Evolutionary conservation across 2,888 invertebrate genomes (phyloP), one percentile per base, ranked within the genome.

Genomic region (Drosophila mettleri): DNA sequence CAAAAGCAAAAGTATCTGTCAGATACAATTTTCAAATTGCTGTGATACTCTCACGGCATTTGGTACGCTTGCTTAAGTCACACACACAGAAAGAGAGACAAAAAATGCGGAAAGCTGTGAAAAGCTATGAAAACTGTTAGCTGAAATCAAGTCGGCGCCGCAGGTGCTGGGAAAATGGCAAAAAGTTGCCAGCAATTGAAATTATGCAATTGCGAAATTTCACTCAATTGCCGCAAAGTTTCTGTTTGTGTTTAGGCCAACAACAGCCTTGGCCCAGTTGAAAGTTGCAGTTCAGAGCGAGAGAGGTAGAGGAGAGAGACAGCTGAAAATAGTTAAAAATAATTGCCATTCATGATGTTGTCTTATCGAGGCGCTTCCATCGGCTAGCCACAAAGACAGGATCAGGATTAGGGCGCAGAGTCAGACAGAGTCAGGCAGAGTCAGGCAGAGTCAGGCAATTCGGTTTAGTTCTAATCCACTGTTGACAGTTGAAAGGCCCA

Each of bases 11-110:
- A 45, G 63, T 77, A 80, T 76, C 87, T 72, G 68, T 36, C 65
- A 73, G 86, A 78, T 86, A 74, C 88, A 86, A 84, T 88, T 85
- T 86, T 65, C 66, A 76, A 88, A 86, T 86, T 72, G 84, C 72
- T 76, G 70, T 74, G 84, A 76, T 71, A 76, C 74, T 88, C 84
- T 79, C 85, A 88, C 81, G 88, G 68, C 67, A 78, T 69, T 86
- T 80, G 78, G 71, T 77, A 41, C 45, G 67, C 72, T 70, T 64
- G 70, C 70, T 69, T 64, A 69, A 59, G 45, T 27, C 43, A 1
- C 41, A 39, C 36, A 51, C 18, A 33, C 14, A 54, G 1, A 29
- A 12, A 27, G 3, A 54, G 31, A 38, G 16, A 67, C 22, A 46
- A 36, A 58, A 49, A 48, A 74, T 78, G 69, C 57, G 41, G 74